phyloP scores from a whole-genome alignment of 2,888 invertebrate genomes.

The Lucinisca nassula region DNA sequence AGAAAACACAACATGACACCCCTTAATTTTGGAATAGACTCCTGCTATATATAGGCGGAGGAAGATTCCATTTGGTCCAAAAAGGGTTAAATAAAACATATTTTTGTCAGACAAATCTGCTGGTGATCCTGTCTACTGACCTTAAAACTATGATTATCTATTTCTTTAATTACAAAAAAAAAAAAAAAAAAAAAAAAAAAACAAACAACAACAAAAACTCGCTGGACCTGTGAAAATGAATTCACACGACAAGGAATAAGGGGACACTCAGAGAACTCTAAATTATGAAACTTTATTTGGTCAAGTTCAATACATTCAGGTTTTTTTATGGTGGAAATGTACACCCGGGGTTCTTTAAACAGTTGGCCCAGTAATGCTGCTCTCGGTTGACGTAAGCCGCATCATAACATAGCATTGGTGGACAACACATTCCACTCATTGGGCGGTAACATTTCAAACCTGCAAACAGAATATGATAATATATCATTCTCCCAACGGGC shows the following conservation, averaged over 20 bases:
- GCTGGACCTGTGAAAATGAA: not conserved
- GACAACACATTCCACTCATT: constrained; percentile 68
- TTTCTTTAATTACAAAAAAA: not conserved
- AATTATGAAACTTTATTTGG: not conserved
- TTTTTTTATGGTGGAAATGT: constrained; percentile 40
- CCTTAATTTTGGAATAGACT: no score
- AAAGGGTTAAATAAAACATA: no score
- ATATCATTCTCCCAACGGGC: not conserved
- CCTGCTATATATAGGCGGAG: no score
- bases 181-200: not conserved
- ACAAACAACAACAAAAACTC: not conserved
- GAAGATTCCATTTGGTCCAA: no score
- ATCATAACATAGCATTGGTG: constrained; percentile 64
- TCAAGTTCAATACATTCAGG: not conserved
- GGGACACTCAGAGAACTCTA: not conserved
- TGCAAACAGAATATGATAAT: constrained; percentile 9
- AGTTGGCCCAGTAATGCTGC: constrained; percentile 65
- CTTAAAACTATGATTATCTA: not conserved
- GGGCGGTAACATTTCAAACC: constrained; percentile 63
- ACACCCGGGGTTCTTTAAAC: constrained; percentile 51
- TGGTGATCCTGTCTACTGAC: no score
- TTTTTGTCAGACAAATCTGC: no score
- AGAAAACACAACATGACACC: no score
- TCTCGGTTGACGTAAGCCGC: constrained; percentile 63
- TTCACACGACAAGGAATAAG: not conserved